Evolutionary conservation across 2,113 vertebrate genomes (phyloP).

Genomic region (Corvus cornix): DNA sequence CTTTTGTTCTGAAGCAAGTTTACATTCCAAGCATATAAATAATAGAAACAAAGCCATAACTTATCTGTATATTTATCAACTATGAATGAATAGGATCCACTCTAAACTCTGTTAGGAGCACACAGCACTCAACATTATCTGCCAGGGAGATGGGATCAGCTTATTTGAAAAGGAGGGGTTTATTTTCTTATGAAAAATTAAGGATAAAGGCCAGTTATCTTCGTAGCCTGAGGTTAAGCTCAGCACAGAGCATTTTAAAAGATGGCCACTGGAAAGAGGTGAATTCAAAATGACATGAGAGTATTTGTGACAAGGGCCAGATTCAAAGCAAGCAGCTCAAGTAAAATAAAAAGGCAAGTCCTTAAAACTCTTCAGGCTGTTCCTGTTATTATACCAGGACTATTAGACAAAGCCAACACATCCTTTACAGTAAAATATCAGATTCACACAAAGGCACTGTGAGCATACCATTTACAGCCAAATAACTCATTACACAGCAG

Average conservation of each 20-base stretch:
- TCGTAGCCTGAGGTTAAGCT: not conserved
- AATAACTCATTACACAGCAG: not conserved
- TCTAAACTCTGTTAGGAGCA: not conserved
- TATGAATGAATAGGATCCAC: not conserved
- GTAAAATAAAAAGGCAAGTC: not conserved
- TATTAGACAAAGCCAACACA: constrained; percentile 38
- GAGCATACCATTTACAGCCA: not conserved
- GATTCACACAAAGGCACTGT: not conserved
- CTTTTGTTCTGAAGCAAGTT: constrained; percentile 28
- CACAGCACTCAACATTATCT: not conserved
- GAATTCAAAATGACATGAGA: not conserved
- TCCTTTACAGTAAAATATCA: not conserved
- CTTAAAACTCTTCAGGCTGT: constrained; percentile 1
- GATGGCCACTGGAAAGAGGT: not conserved
- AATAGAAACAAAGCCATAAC: constrained; percentile 8
- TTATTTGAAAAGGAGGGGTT: not conserved
- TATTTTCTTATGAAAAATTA: constrained; percentile 4
- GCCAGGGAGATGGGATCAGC: not conserved
- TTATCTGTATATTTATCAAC: constrained; percentile 18
- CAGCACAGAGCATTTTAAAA: not conserved
- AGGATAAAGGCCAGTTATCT: not conserved
- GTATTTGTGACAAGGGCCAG: not conserved
- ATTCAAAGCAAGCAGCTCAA: not conserved
- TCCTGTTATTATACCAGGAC: not conserved
- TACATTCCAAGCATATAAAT: constrained; percentile 18